Evolutionary conservation across 2,888 invertebrate species (phyloP), one percentile per base, ranked within the genome.

Genomic region (Aphidoletes aphidimyza): DNA sequence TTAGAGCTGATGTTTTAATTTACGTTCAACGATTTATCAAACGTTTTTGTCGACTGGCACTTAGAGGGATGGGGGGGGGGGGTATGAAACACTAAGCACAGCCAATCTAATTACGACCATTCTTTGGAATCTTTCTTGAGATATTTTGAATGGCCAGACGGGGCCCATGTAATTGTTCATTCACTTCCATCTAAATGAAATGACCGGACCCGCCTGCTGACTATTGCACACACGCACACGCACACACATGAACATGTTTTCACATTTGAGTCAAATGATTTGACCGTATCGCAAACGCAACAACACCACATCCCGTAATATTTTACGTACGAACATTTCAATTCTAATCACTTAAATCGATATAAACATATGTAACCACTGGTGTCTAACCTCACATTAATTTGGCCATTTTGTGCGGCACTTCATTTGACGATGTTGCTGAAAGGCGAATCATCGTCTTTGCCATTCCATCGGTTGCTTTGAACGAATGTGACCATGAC

Each of bases 1-100:
- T 54, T 54, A 54, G 54, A 54, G 54, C 54, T 54, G n/a, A 54
- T 54, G 54, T 54, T 54, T 54, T 54, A 54, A 54, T 54, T 54
- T 54, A 54, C 54, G 54, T 54, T 1, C 22, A 22, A 22, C 54
- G n/a, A 54, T 54, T 54, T 54, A 54, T 54, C 54, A 54, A 54
- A 54, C 22, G 54, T 11, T 17, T n/a, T 54, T 54, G 54, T 6
- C 8, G 69, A 69, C 69, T 42, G n/a, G 30, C 69, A 26, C 54
- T 30, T n/a, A 69, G n/a, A 5, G 54, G 22, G 3, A 54, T 54
- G n/a, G n/a, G 54, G n/a, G 22, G n/a, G 22, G 54, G 54, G 5
- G 54, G n/a, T n/a, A n/a, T n/a, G n/a, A n/a, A 54, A 54, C n/a
- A 6, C 54, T 5, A 22, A 47, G 19, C 54, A 54, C n/a, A 54